Evolutionary conservation across 2,888 invertebrate species (phyloP), one percentile per base, ranked within the genome.

Genomic region (Phengaris alcon): DNA sequence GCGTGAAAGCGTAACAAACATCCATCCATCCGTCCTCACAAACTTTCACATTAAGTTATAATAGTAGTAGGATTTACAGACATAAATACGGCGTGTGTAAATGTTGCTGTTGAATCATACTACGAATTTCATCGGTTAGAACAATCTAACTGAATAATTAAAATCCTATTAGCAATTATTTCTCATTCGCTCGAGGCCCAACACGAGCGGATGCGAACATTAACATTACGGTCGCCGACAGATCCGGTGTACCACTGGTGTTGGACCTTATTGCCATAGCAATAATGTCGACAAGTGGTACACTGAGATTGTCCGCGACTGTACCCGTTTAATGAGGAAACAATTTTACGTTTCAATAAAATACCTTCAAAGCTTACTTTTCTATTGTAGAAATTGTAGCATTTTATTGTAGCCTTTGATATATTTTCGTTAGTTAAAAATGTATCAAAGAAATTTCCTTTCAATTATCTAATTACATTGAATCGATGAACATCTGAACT

Each of bases 121-220:
- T 10, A 59, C 15, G 8, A 15, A 22, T 64, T 64, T 64, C 64
- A 64, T 64, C 64, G 64, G 13, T 9, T 64, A 64, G 64, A 64
- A 44, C 64, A 64, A 64, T 12, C 35, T 44, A 13, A 64, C 64
- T 64, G 64, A 64, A 64, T 64, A 64, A 64, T 64, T 64, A 64
- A 64, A 64, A 64, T 64, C 64, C 35, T 64, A 64, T 64, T 44
- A 64, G 64, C 35, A 64, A 64, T 64, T 44, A 44, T 64, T 64
- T 64, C 59, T 59, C 64, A 35, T 64, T 64, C 35, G 35, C 12
- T 64, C 13, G 12, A 44, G 64, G 64, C 35, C 64, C 64, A 12
- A 7, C 64, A 10, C 52, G 52, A 52, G 52, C 52, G 64, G 64
- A 64, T 64, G 35, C 64, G 13, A 64, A 64, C 64, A 64, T 44